Percentiles rank a stretch among this genome's conserved stretches.
Conservation (phyloP, 2,797 vertebrate genomes). For the Tragelaphus eurycerus region DNA sequence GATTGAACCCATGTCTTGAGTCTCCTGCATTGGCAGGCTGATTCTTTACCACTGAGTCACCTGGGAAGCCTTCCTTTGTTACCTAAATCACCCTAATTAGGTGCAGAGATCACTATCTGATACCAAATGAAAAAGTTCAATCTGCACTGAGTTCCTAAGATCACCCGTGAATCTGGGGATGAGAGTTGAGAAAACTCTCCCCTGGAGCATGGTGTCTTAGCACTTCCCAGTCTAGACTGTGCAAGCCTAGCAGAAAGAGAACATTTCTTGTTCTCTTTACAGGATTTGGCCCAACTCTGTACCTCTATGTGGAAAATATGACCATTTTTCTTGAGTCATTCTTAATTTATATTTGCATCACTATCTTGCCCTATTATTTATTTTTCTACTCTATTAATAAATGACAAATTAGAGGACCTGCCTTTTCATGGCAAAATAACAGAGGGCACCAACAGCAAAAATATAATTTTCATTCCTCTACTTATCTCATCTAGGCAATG, state of each 20-base stretch:
- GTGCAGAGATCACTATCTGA: not conserved
- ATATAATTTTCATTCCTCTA: not conserved
- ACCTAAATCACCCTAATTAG: not conserved
- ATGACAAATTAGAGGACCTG: not conserved
- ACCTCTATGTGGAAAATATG: not conserved
- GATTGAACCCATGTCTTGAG: not conserved
- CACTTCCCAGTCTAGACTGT: no score
- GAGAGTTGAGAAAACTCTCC: not conserved
- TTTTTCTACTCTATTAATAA: slow-evolving; percentile 23
- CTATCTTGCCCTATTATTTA: not conserved
- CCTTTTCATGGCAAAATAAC: not conserved
- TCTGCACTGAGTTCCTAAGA: not conserved
- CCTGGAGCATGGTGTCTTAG: not conserved
- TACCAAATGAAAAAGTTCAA: not conserved
- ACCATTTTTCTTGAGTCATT: not conserved
- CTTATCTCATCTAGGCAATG: not conserved
- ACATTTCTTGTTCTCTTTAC: not conserved
- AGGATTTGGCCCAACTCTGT: not conserved
- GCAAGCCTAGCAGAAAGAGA: not conserved
- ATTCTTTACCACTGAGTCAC: not conserved
- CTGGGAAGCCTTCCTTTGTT: not conserved
- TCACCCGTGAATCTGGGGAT: not conserved
- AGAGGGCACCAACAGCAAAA: not conserved
- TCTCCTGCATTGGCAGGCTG: not conserved
- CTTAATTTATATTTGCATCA: not conserved